A percentile compares a stretch with the other conserved stretches of the same genome.
Conservation (phyloP, 1,140 invertebrate species). For the Meloidogyne chitwoodi region DNA sequence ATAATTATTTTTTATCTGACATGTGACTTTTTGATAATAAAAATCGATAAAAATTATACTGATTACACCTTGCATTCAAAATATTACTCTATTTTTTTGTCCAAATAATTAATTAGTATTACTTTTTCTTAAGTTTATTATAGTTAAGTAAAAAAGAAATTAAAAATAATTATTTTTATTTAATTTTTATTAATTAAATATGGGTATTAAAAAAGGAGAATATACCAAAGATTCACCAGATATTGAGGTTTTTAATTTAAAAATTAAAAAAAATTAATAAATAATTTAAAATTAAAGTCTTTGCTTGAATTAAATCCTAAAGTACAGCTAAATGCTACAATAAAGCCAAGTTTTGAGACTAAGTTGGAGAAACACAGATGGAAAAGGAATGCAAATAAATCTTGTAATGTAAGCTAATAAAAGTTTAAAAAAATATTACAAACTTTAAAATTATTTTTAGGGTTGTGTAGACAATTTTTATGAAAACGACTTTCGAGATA, state of each 20-base stretch:
- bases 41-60: neutral
- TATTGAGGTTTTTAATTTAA: slow-evolving; percentile 41
- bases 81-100: neutral
- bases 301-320: slow-evolving; percentile 79
- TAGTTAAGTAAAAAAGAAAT: neutral
- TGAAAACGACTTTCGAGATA: slow-evolving; percentile 87
- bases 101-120: neutral
- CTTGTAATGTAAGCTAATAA: slow-evolving; percentile 71
- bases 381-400: slow-evolving; percentile 84
- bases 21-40: no score
- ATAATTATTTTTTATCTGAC: no score
- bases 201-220: neutral
- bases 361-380: slow-evolving; percentile 84
- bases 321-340: slow-evolving; percentile 70
- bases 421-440: neutral
- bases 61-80: neutral
- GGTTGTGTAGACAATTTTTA: slow-evolving; percentile 63
- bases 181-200: neutral
- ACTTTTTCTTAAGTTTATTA: no score
- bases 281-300: slow-evolving; percentile 67
- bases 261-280: neutral
- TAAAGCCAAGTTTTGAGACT: slow-evolving; percentile 76
- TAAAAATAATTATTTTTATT: neutral
- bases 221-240: slow-evolving; percentile 44
- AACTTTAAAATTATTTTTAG: slow-evolving; percentile 22